Conservation (phyloP, 1,140 invertebrate species). For the Drosophila bocqueti region DNA sequence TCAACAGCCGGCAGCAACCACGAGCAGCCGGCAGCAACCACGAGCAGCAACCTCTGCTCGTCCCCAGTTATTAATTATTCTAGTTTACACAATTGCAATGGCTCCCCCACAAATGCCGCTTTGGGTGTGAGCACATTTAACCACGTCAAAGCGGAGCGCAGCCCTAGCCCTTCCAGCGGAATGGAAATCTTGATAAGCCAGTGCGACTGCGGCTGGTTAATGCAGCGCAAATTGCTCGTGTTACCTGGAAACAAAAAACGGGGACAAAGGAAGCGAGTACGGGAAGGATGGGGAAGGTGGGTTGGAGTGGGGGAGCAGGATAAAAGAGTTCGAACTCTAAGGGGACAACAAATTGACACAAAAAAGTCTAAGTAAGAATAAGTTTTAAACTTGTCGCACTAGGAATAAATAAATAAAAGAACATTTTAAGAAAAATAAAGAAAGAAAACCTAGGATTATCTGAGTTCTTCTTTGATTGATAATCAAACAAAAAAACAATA, state of each 20-base stretch:
- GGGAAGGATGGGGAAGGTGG: not conserved
- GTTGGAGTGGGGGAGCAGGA: not conserved
- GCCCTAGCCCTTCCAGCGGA: conserved; percentile 17
- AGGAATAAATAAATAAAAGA: no score
- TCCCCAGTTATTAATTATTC: conserved; percentile 67
- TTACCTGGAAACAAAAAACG: conserved; percentile 61
- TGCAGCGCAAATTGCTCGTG: conserved; percentile 74
- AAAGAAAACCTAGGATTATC: not conserved
- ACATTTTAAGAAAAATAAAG: not conserved
- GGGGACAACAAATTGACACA: not conserved
- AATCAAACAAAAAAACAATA: no score
- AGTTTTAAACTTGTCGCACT: no score
- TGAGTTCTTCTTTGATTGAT: no score
- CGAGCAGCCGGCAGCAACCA: not conserved
- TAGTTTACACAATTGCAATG: conserved; percentile 47
- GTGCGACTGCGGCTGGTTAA: conserved; percentile 55
- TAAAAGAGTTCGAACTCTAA: not conserved
- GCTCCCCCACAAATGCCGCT: conserved; percentile 40
- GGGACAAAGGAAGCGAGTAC: not conserved
- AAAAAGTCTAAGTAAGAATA: no score
- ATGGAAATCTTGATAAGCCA: conserved; percentile 39
- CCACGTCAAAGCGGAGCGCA: conserved; percentile 26
- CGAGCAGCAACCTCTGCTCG: conserved; percentile 6
- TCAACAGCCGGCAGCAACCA: conserved; percentile 19
- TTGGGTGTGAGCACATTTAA: conserved; percentile 58